Evolutionary conservation across 2,113 vertebrate species (phyloP), one percentile per base, ranked within the genome.

Genomic region (Elanus axillaris): DNA sequence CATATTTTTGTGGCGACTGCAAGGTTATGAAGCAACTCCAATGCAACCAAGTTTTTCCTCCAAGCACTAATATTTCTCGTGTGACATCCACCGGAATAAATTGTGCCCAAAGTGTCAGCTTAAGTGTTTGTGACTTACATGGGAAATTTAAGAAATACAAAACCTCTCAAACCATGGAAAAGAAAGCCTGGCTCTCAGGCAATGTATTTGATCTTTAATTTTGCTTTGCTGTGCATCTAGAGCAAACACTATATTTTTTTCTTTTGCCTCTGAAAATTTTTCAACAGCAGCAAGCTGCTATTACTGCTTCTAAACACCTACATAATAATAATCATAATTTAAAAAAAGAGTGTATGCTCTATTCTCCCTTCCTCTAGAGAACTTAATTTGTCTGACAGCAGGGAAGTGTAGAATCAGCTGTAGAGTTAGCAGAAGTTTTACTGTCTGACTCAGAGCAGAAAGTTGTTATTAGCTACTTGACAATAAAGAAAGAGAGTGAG

Each of bases 81-180:
- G 64, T 91, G 77, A 78, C 80, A 71, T 80, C 25, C 36, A 66
- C 36, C 62, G 69, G n/a, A 95, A 91, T 87, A 95, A 95, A 85
- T 82, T 79, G 13, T 34, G 18, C 47, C 69, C 34, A 58, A 73
- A 91, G 40, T 87, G 58, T 94, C 91, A 94, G 40, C n/a, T 90
- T 95, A 94, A 95, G 60, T 75, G 45, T 87, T 91, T 95, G 80
- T 59, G 81, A 72, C 86, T 88, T 90, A 95, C 74, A 66, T 56
- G 71, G 87, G 87, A 93, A 91, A 95, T 87, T 81, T 76, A 87
- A 95, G 85, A 92, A 84, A 82, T n/a, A 60, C 19, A 89, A 96
- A 85, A 31, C 60, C 29, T 73, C 58, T 93, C 68, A 69, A 92
- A 63, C 26, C 27, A 62, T 55, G 38, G 18, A 21, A 83, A 80